A percentile compares a stretch with the other conserved stretches of the same genome.
Evolutionary conservation across 30 jellyfish, hydroid and myxozoan species (phyloP).

Genomic region (Chrysaora quinquecirrha): DNA sequence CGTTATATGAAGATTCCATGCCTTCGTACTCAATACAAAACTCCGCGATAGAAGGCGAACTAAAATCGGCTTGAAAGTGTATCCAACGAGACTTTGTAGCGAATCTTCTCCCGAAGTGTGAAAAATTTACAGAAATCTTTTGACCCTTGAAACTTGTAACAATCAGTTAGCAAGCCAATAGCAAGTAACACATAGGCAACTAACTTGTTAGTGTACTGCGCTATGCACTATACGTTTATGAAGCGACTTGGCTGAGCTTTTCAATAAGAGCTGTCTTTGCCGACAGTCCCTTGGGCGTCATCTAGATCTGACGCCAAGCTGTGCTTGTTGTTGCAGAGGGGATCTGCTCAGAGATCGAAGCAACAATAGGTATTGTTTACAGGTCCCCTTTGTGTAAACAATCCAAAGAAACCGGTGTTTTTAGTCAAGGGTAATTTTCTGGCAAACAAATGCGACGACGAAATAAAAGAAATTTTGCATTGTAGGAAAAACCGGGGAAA

Average conservation of each 20-base stretch:
- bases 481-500: neutral
- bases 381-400: constrained; percentile 33
- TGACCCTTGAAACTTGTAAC: neutral
- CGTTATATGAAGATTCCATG: neutral
- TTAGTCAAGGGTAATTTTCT: neutral
- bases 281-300: constrained; percentile 17
- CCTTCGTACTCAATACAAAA: no score
- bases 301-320: neutral
- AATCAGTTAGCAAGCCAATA: neutral
- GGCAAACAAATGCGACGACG: neutral
- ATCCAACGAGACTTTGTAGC: neutral
- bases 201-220: neutral
- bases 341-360: neutral
- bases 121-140: no score
- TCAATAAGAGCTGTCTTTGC: neutral
- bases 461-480: neutral
- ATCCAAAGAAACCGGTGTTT: constrained; percentile 39
- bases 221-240: neutral
- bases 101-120: neutral
- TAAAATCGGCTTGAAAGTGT: no score
- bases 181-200: neutral
- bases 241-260: neutral
- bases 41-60: no score
- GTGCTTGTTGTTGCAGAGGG: constrained; percentile 8
- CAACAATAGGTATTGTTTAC: constrained; percentile 34